Percentiles rank a stretch among this genome's conserved stretches.
phyloP scores from a whole-genome alignment of 2,888 invertebrate species.

The Caprella mutica region DNA sequence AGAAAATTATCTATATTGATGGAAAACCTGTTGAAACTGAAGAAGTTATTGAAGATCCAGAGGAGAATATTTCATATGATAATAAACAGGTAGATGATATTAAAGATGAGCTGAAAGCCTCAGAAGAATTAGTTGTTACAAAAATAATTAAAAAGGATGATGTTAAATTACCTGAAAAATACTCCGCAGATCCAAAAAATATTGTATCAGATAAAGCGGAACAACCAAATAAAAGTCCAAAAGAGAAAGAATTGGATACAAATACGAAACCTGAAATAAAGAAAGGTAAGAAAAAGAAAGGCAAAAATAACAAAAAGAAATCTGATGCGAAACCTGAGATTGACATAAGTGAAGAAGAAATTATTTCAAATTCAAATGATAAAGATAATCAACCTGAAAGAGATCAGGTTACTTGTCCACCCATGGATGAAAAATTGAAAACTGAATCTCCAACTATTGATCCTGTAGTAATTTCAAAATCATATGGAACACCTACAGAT shows the following conservation, averaged over 20 bases:
- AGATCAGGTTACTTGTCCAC: not conserved
- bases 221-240: too few relatives aligned
- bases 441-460: not conserved
- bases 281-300: slow-evolving; percentile 17
- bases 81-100: not conserved
- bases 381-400: slow-evolving; percentile 13
- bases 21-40: slow-evolving; percentile 12
- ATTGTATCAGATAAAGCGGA: not conserved
- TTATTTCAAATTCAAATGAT: too few relatives aligned
- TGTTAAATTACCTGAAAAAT: slow-evolving; percentile 9
- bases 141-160: slow-evolving; percentile 15
- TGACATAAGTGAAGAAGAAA: too few relatives aligned
- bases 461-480: not conserved
- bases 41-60: slow-evolving; percentile 12
- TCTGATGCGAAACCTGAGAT: too few relatives aligned
- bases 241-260: slow-evolving; percentile 8
- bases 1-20: slow-evolving; percentile 12
- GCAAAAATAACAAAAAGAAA: slow-evolving; percentile 12
- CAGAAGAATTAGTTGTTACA: slow-evolving; percentile 6
- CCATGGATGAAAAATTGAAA: too few relatives aligned
- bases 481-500: not conserved
- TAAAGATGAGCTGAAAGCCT: not conserved
- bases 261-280: slow-evolving; percentile 14
- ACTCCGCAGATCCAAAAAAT: not conserved
- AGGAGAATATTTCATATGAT: not conserved